Base-by-base conservation (phyloP, 2,888 invertebrate genomes). In the Spisula solida region DNA sequence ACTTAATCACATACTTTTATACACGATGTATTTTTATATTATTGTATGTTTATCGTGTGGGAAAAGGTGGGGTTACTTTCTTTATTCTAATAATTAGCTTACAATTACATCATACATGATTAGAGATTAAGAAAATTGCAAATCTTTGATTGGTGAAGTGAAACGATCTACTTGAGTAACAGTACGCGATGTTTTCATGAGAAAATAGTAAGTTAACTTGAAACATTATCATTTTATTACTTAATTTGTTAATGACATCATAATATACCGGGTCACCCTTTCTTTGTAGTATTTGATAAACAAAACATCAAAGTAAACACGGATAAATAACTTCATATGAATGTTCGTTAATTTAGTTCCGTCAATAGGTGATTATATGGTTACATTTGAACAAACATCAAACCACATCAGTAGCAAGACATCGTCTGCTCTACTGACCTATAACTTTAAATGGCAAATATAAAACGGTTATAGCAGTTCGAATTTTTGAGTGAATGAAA, bases 171-270 rank as follows among this genome's bases (percentile, higher is more conserved):
- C 34, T 25, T 14, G 31, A 16, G 75, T 14, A 25, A 31, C 31
- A 66, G 34, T 31, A 18, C 25, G 31, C 34, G 70, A 31, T 5
- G 29, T 5, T 25, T 25, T 31, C 75, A 31, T 75, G 75, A 34
- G 75, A 75, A 75, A 60, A 75, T 75, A 14, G 34, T 75, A 75
- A 70, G 31, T 18, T 31, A 31, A 75, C 31, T 31, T 75, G 75
- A 75, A 75, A 34, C 75, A 34, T 31, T 75, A 14, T 75, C 47
- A 25, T 20, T 80, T 80, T 25, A 80, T 48, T 10, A 25, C 80
- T 80, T 80, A 80, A 80, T n/a, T 80, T 47, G 47, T 48, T 47
- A 48, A 80, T 80, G 47, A 48, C 80, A 80, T 25, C 80, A 80
- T 80, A 47, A 5, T 80, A 25, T 48, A 48, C 80, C 80, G 80